Percentiles rank a stretch among this genome's conserved stretches.
These are phyloP conservation scores for Protobothrops mucrosquamatus DNA, from an alignment of 2,113 vertebrate species.

Conservation along the genomic window DNA sequence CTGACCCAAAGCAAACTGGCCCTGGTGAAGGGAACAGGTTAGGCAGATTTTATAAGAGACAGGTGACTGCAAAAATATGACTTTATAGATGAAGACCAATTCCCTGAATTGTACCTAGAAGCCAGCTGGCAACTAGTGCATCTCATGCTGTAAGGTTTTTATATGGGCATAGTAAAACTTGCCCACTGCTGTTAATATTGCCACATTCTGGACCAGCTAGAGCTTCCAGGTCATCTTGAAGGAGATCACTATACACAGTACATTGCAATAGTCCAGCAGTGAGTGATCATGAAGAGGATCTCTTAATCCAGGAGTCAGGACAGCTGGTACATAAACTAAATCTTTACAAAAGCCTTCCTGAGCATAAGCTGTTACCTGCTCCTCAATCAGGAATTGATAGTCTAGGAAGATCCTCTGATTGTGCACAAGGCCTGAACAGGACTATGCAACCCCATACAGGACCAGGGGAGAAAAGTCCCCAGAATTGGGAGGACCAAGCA, in stretches of 20 bases:
- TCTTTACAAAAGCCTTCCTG: neutral
- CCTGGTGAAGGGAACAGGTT: neutral
- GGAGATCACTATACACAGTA: neutral
- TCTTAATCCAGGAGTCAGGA: neutral
- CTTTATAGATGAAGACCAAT: neutral
- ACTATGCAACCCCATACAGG: neutral
- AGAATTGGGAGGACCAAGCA: neutral
- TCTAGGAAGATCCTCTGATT: neutral
- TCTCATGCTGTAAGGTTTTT: neutral
- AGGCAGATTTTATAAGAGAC: neutral
- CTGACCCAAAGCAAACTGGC: neutral
- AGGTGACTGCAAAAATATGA: neutral
- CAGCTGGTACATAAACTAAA: neutral
- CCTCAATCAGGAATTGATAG: neutral
- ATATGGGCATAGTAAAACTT: neutral
- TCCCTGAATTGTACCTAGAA: neutral
- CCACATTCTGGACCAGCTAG: neutral
- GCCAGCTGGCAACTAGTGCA: neutral
- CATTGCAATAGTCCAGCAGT: neutral
- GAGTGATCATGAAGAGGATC: neutral
- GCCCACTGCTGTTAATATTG: neutral
- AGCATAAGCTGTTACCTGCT: neutral
- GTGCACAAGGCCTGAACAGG: neutral
- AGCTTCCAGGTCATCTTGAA: neutral
- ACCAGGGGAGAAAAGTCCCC: neutral